phyloP scores from a whole-genome alignment of 2,888 invertebrate species.

The Disparrhopalites patrizii region DNA sequence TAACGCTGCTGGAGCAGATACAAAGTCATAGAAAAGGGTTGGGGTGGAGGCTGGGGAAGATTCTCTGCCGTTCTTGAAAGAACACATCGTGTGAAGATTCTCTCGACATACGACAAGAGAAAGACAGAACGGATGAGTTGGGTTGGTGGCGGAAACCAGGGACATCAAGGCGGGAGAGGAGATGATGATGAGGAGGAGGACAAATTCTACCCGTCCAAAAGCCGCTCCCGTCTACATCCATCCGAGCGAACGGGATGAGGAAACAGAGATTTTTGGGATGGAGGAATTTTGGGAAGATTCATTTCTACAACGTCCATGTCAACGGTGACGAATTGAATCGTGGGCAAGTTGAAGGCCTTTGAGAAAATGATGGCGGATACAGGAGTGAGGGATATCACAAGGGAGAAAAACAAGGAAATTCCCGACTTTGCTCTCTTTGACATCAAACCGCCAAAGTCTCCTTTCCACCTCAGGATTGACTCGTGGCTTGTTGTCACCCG shows the following conservation, averaged over 20 bases:
- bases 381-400: too few relatives aligned
- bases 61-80: slow-evolving; percentile 11
- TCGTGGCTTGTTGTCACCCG: too few relatives aligned
- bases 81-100: too few relatives aligned
- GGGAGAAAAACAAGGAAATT: too few relatives aligned
- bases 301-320: neutral
- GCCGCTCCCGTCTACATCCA: neutral
- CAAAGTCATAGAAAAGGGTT: too few relatives aligned
- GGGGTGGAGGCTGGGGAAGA: neutral
- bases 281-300: slow-evolving; percentile 12
- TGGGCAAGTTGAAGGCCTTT: neutral
- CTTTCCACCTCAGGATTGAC: too few relatives aligned
- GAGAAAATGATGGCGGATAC: slow-evolving; percentile 14
- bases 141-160: neutral
- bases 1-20: too few relatives aligned
- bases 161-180: too few relatives aligned
- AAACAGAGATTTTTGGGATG: slow-evolving; percentile 8
- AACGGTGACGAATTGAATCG: neutral
- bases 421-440: too few relatives aligned
- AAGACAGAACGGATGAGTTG: slow-evolving; percentile 12
- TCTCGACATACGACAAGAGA: slow-evolving; percentile 9
- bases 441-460: too few relatives aligned
- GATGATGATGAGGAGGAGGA: too few relatives aligned
- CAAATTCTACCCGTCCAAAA: too few relatives aligned
- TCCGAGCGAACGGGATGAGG: neutral